Conservation (phyloP, 1,140 invertebrate genomes). For the Diuraphis noxia region DNA sequence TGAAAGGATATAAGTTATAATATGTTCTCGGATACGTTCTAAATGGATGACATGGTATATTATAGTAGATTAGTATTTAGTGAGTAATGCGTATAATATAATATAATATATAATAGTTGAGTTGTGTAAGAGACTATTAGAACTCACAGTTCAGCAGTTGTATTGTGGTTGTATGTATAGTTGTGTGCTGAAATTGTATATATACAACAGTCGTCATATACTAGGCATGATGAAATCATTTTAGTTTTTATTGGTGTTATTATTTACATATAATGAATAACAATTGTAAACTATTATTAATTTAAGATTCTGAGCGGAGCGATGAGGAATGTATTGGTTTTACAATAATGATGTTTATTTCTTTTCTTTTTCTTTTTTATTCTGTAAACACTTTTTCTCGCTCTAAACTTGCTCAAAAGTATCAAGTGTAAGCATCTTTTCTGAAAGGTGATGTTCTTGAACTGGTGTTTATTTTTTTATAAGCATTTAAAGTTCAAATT, state of each 20-base stretch:
- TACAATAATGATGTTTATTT: no score
- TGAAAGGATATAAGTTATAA: constrained; percentile 1
- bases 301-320: no score
- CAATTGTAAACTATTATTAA: no score
- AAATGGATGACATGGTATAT: not conserved
- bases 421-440: no score
- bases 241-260: not conserved
- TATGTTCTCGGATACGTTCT: not conserved
- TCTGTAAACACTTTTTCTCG: no score
- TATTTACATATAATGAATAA: no score
- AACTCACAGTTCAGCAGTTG: not conserved
- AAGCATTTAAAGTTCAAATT: no score
- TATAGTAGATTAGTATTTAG: not conserved
- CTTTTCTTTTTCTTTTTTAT: no score
- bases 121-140: not conserved
- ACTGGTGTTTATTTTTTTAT: no score
- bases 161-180: not conserved
- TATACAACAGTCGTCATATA: not conserved
- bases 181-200: not conserved
- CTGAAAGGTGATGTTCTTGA: no score
- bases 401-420: no score
- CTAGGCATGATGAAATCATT: not conserved
- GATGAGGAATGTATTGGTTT: no score
- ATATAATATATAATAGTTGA: not conserved
- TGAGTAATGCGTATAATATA: not conserved